Evolutionary conservation across 1,140 invertebrate genomes (phyloP), one percentile per base, ranked within the genome.

Genomic region (Trichomalopsis sarcophagae): DNA sequence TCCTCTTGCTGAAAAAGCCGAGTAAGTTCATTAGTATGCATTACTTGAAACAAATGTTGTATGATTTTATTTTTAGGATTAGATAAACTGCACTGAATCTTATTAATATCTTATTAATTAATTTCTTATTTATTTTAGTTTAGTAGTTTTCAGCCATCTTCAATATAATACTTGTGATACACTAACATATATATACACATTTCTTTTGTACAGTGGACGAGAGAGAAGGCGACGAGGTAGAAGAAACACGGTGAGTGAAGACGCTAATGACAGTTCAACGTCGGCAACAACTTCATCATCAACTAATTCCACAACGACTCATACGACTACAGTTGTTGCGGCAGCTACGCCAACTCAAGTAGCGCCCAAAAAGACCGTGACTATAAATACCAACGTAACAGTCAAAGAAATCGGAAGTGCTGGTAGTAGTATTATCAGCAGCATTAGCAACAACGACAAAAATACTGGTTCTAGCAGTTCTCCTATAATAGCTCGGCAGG

Each of bases 201-300:
- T 81, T 27, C 77, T 85, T 87, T 83, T 85, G 69, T 44, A 36
- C 80, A 90, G 91, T 87, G 90, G 91, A n/a, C 86, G 92, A 44
- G 91, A 93, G 88, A 86, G 91, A 80, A 90, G 92, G 88, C 91
- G 92, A 84, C 90, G 92, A 81, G 90, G 91, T 81, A 89, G 92
- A 62, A 88, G 91, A 62, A 93, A 92, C 66, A 92, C 91, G 0
- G 82, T 88, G 0, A 88, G 87, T 4, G 91, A 92, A 21, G 92
- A 93, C 2, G 88, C 44, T 13, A 91, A 91, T 30, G 47, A 81
- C 2, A 27, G 13, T 1, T 40, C 87, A 1, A 78, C 80, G 1
- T 11, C 78, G 21, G 40, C 30, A 2, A 23, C 79, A 21, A 36
- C 86, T 75, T 0, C 80, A 74, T n/a, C 76, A 7, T 30, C 40